phyloP scores from a whole-genome alignment of 2,113 vertebrate species.

The Myiopsitta monachus region DNA sequence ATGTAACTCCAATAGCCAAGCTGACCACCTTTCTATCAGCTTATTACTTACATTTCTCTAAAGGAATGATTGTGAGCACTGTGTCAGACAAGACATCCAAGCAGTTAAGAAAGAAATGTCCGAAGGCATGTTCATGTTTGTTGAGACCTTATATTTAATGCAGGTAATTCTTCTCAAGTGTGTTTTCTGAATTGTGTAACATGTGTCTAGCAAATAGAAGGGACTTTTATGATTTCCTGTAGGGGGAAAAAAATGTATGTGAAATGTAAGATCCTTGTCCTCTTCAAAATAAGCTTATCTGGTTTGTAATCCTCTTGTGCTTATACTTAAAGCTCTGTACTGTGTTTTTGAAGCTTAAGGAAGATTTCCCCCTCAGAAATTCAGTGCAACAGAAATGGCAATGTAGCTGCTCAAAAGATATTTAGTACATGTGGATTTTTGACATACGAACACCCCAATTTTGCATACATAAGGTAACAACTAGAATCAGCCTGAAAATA shows the following conservation, averaged over 20 bases:
- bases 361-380: background rate
- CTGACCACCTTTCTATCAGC: conserved; percentile 18
- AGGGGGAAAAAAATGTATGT: background rate
- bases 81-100: background rate
- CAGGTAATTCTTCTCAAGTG: background rate
- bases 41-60: conserved; percentile 32
- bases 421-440: background rate
- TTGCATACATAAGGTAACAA: background rate
- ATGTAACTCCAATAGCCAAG: background rate
- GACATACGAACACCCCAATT: background rate
- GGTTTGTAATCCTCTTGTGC: background rate
- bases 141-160: background rate
- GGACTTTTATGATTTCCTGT: background rate
- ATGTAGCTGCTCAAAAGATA: background rate
- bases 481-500: background rate
- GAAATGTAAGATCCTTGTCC: background rate
- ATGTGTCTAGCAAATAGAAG: background rate
- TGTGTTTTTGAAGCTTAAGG: background rate
- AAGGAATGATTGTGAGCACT: background rate
- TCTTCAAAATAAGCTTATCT: background rate
- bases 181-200: background rate
- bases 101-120: conserved; percentile 1
- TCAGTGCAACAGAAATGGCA: background rate
- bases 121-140: background rate
- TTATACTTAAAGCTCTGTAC: background rate